phyloP scores from a whole-genome alignment of 2,888 invertebrate species.

The Anorthoa munda region DNA sequence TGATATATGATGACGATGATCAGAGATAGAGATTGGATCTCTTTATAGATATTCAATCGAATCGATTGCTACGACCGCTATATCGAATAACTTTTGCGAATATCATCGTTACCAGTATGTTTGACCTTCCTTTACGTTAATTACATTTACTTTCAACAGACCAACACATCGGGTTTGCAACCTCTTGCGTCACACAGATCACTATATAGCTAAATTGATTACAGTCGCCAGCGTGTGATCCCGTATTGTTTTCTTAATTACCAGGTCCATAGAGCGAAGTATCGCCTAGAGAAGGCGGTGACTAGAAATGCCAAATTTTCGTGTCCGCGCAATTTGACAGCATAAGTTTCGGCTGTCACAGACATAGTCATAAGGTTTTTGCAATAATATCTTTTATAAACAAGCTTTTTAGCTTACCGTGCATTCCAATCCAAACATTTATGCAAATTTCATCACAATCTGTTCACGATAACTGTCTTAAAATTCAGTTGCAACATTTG shows the following conservation, averaged over 20 bases:
- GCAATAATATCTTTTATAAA: too few relatives aligned
- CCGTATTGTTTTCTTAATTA: conserved; percentile 1
- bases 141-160: conserved; percentile 30
- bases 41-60: neutral
- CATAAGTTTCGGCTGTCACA: too few relatives aligned
- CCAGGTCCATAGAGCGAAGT: neutral
- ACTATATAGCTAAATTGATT: conserved; percentile 9
- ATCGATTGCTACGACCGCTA: neutral
- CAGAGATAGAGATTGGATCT: too few relatives aligned
- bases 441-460: too few relatives aligned
- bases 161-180: conserved; percentile 26
- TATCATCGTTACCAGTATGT: too few relatives aligned
- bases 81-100: neutral
- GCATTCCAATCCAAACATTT: too few relatives aligned
- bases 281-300: neutral
- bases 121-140: conserved; percentile 23
- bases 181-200: conserved; percentile 50
- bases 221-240: neutral
- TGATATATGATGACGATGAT: too few relatives aligned
- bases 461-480: too few relatives aligned
- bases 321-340: too few relatives aligned
- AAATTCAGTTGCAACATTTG: too few relatives aligned
- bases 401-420: too few relatives aligned
- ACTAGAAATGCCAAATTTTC: neutral
- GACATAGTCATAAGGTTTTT: too few relatives aligned